Conservation (phyloP, 2,888 invertebrate genomes). For the Microctonus aethiopoides region DNA sequence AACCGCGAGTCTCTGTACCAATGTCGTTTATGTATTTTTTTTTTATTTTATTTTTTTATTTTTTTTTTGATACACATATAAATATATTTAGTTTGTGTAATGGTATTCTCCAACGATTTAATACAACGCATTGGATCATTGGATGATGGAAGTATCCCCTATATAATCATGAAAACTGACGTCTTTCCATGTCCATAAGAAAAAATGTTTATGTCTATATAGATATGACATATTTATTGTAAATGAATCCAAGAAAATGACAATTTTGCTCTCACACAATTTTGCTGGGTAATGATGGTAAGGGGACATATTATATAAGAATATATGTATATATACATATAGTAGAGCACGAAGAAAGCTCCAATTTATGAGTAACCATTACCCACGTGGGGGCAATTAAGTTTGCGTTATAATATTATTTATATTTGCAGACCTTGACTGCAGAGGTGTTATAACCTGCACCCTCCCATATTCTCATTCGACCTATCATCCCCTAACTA, state of each 20-base stretch:
- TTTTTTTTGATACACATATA: slow-evolving; percentile 8
- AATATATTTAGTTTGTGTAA: slow-evolving; percentile 26
- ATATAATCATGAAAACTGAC: neutral
- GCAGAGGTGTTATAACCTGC: slow-evolving; percentile 56
- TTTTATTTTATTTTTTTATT: slow-evolving; percentile 11
- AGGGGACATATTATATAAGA: slow-evolving; percentile 24
- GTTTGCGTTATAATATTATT: slow-evolving; percentile 66
- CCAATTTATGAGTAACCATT: slow-evolving; percentile 62
- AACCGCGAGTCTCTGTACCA: slow-evolving; percentile 54
- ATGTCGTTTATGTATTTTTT: neutral
- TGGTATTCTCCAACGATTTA: neutral
- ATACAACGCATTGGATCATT: neutral
- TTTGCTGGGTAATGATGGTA: slow-evolving; percentile 31
- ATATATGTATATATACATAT: neutral
- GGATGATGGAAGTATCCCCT: neutral
- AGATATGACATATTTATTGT: slow-evolving; percentile 65
- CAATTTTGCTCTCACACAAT: slow-evolving; percentile 11
- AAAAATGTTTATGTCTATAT: slow-evolving; percentile 1
- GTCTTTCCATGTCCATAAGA: slow-evolving; percentile 54
- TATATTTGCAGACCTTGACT: slow-evolving; percentile 62
- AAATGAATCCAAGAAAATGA: slow-evolving; percentile 59
- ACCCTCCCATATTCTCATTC: slow-evolving; percentile 43
- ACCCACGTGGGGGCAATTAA: slow-evolving; percentile 65
- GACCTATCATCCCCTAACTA: slow-evolving; percentile 39
- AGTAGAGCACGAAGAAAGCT: slow-evolving; percentile 39